Percentiles rank a stretch among this genome's conserved stretches.
These are phyloP conservation scores for Dryomyza anilis DNA, from an alignment of 2,888 invertebrate species.

Conservation along the genomic window DNA sequence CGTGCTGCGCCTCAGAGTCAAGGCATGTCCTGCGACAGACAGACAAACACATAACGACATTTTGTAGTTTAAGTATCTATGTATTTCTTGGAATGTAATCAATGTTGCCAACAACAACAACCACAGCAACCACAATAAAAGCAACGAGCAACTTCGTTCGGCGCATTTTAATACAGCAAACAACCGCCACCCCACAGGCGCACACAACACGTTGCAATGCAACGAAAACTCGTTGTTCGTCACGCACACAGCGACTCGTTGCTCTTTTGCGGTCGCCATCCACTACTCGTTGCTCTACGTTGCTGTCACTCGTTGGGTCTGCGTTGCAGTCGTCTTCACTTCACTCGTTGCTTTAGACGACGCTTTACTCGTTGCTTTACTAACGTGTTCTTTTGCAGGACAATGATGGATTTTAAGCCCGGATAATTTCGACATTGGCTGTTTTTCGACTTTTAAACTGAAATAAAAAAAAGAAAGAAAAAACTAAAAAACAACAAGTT, in stretches of 20 bases:
- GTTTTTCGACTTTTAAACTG: too few relatives aligned
- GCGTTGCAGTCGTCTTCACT: not conserved
- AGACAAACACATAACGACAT: not conserved
- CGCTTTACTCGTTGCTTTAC: not conserved
- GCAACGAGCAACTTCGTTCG: too few relatives aligned
- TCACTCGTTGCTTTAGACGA: not conserved
- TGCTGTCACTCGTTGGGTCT: not conserved
- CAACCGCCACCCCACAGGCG: too few relatives aligned
- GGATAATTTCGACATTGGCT: conserved; percentile 31
- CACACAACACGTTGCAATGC: too few relatives aligned
- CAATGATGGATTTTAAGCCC: conserved; percentile 38
- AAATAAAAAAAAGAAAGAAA: not conserved
- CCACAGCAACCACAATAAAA: not conserved
- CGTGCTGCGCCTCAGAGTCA: conserved; percentile 13
- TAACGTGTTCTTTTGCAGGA: conserved; percentile 31
- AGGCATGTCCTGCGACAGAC: conserved; percentile 11
- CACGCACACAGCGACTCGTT: not conserved
- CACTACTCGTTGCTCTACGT: not conserved
- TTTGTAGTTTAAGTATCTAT: not conserved
- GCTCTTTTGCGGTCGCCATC: not conserved
- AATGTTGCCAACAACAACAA: not conserved
- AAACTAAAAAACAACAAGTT: not conserved
- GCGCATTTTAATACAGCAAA: too few relatives aligned
- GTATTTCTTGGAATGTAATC: not conserved
- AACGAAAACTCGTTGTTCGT: not conserved